phyloP scores from a whole-genome alignment of 2,888 invertebrate species.

The Parascotia fuliginaria region DNA sequence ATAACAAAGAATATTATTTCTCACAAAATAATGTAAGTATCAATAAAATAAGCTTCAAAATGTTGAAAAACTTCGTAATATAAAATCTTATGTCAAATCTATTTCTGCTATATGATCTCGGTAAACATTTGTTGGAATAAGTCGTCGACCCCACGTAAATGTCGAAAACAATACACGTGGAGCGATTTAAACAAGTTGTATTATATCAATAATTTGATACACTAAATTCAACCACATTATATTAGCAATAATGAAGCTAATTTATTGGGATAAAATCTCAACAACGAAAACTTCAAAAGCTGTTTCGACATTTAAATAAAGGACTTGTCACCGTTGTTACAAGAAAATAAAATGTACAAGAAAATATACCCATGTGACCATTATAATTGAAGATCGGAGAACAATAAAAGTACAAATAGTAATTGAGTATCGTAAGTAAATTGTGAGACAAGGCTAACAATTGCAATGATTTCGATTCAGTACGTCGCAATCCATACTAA shows the following conservation, averaged over 20 bases:
- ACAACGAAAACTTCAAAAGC: conserved; percentile 15
- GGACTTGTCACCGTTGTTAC: not conserved
- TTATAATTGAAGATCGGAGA: conserved; percentile 22
- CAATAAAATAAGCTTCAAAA: not conserved
- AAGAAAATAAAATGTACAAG: conserved; percentile 4
- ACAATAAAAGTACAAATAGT: conserved; percentile 31
- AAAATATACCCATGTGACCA: not conserved
- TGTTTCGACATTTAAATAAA: conserved; percentile 12
- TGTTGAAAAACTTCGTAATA: conserved; percentile 9
- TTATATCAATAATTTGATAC: conserved; percentile 43
- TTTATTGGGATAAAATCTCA: conserved; percentile 12
- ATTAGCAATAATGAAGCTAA: conserved; percentile 42
- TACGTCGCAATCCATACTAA: conserved; percentile 42
- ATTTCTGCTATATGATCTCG: conserved; percentile 59
- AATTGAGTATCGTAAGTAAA: conserved; percentile 34
- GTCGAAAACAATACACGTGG: conserved; percentile 78
- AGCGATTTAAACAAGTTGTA: conserved; percentile 60
- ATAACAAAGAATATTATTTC: no score
- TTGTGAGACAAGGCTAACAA: conserved; percentile 28
- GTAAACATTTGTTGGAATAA: conserved; percentile 69
- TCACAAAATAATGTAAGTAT: not conserved
- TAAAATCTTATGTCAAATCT: conserved; percentile 45
- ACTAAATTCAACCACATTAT: conserved; percentile 43
- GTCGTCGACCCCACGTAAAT: conserved; percentile 75
- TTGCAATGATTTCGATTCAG: conserved; percentile 40